Evolutionary conservation across 2,113 vertebrate species (phyloP), one percentile per base, ranked within the genome.

Genomic region (Xyliphius kryptos): DNA sequence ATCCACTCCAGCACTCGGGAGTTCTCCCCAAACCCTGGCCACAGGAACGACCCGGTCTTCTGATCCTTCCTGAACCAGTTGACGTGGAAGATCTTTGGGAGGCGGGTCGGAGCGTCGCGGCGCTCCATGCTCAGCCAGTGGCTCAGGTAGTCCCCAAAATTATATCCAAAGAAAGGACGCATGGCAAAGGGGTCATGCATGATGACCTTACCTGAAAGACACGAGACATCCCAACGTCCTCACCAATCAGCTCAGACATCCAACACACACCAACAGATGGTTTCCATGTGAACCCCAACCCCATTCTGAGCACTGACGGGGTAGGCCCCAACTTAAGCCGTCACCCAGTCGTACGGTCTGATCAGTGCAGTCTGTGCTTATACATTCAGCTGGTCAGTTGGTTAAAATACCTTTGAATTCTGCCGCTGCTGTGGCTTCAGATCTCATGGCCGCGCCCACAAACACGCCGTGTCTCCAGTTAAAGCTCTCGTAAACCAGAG

Each of bases 161-260:
- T 99, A 85, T 99, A 99, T 76, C 96, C 96, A 4, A 98, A 99
- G 88, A 98, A 99, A 9, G 96, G 96, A 1, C 96, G 86, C 96
- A 99, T 99, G 73, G 96, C 96, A 60, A 99, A 99, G 1, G 96
- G 96, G 65, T 99, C 96, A 0, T 99, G 88, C 96, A 99, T 99
- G 77, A 99, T 92, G 2, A 63, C 53, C 53, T 73, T 73, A 14
- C 71, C 71, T 73, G 17, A 32, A 32, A 32, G 26, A 32, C 26
- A 32, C 26, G 26, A 32, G 26, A 32, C 26, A 32, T 32, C 26
- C 26, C 26, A 6, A 32, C 26, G 26, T 32, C 26, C 26, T 26
- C 3, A 26, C 3, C 22, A 6, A 26, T n/a, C n/a, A n/a, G n/a
- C n/a, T n/a, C n/a, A n/a, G n/a, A n/a, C n/a, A n/a, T n/a, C n/a